Evolutionary conservation across 2,888 invertebrate genomes (phyloP).

Genomic region (Zygothrica quintamaculata): DNA sequence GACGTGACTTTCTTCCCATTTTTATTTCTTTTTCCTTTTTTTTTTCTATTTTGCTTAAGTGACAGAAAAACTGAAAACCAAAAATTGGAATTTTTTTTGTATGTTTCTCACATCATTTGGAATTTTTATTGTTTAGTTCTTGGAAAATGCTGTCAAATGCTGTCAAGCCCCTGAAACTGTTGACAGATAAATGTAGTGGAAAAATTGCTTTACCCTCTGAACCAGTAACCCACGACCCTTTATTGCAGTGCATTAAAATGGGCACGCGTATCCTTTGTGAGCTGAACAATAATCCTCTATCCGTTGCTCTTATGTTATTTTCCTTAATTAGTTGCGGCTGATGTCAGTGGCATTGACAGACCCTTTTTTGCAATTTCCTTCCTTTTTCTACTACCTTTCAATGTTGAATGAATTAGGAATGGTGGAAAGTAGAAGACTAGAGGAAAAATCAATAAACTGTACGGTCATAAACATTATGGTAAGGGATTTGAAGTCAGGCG

Average conservation of each 20-base stretch:
- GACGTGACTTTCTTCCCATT: slow-evolving; percentile 41
- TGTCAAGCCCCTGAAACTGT: slow-evolving; percentile 35
- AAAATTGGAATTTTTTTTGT: neutral
- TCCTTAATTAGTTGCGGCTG: slow-evolving; percentile 62
- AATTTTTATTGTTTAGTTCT: slow-evolving; percentile 32
- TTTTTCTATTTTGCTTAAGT: neutral
- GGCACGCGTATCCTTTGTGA: slow-evolving; percentile 34
- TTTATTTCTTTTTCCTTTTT: neutral
- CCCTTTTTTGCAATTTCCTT: slow-evolving; percentile 27
- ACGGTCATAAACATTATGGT: slow-evolving; percentile 23
- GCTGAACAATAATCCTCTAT: slow-evolving; percentile 42
- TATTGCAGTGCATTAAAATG: slow-evolving; percentile 11
- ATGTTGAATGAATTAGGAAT: slow-evolving; percentile 34
- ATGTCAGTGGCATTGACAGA: slow-evolving; percentile 48
- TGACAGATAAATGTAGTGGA: slow-evolving; percentile 60
- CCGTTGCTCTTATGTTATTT: slow-evolving; percentile 57
- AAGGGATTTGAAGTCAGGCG: too few relatives aligned
- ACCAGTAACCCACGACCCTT: slow-evolving; percentile 1
- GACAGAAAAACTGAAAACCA: neutral
- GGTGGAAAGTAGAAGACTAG: slow-evolving; percentile 13
- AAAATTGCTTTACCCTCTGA: slow-evolving; percentile 21
- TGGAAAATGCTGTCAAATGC: slow-evolving; percentile 52
- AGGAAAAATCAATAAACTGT: slow-evolving; percentile 56
- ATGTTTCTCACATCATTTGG: too few relatives aligned
- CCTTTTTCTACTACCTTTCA: slow-evolving; percentile 8